These are phyloP conservation scores for Eulimnadia texana DNA, from an alignment of 1,140 invertebrate genomes.

Conservation along the genomic window DNA sequence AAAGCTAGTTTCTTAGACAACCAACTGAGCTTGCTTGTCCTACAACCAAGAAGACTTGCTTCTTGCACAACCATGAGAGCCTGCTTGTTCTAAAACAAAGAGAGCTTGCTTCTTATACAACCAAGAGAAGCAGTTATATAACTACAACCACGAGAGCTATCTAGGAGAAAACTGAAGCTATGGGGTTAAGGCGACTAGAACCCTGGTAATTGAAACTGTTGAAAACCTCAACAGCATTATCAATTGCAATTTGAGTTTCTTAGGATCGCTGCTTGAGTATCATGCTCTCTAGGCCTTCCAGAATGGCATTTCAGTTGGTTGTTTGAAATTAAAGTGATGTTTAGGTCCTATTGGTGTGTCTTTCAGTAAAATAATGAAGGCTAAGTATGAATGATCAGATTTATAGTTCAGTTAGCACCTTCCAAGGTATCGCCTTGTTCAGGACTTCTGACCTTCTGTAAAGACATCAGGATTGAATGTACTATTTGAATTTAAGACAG, in stretches of 20 bases:
- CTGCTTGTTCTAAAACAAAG: no score
- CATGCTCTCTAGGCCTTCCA: background rate
- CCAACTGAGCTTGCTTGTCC: no score
- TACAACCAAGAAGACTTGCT: no score
- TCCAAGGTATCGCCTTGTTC: background rate
- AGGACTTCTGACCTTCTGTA: background rate
- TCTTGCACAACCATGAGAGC: no score
- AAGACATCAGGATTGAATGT: background rate
- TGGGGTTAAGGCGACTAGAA: background rate
- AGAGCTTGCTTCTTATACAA: no score
- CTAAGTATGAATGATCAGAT: background rate
- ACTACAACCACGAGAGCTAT: background rate
- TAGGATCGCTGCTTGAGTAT: background rate
- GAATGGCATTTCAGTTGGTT: background rate
- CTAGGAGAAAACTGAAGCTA: background rate
- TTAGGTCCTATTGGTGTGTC: background rate
- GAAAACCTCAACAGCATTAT: background rate
- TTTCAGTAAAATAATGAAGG: background rate
- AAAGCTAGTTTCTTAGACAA: no score
- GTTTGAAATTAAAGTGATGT: background rate
- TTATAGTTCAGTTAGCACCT: background rate
- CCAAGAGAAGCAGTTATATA: no score
- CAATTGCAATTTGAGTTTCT: background rate
- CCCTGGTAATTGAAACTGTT: background rate
- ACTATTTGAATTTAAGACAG: background rate